Evolutionary conservation across 2,797 vertebrate species (phyloP).

Genomic region (Rhinichthys osculus): DNA sequence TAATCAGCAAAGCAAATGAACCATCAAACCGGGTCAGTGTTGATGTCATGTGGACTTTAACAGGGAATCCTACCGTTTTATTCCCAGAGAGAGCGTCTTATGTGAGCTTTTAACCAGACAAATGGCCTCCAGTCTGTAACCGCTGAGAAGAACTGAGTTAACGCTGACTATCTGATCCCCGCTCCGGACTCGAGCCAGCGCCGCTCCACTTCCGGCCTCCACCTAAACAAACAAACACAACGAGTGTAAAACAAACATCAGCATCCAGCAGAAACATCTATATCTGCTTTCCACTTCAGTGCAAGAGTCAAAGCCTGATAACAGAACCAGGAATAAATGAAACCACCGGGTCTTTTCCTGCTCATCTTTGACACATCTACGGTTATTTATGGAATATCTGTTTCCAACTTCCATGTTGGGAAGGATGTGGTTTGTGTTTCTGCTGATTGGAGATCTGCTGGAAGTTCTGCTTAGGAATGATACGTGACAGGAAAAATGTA

Average conservation of each 20-base stretch:
- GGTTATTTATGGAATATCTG: background rate
- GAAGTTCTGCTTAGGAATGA: slow-evolving; percentile 48
- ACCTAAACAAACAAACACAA: slow-evolving; percentile 76
- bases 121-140: slow-evolving; percentile 90
- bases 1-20: background rate
- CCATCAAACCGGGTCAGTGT: background rate
- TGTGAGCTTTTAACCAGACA: slow-evolving; percentile 90
- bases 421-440: slow-evolving; percentile 9
- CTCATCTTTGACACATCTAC: background rate
- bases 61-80: slow-evolving; percentile 81
- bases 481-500: background rate
- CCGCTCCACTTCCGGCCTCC: slow-evolving; percentile 86
- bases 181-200: slow-evolving; percentile 78
- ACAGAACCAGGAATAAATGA: background rate
- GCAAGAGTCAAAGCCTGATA: background rate
- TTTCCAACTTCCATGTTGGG: background rate
- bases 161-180: slow-evolving; percentile 90
- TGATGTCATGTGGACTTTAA: background rate
- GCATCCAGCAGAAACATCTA: background rate
- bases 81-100: slow-evolving; percentile 82
- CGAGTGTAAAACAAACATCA: slow-evolving; percentile 21
- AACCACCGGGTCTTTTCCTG: background rate
- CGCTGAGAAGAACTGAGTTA: slow-evolving; percentile 83
- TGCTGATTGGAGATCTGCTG: background rate
- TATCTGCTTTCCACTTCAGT: background rate